These are phyloP conservation scores for Apodemia duryi DNA, from an alignment of 2,888 invertebrate species.

Conservation along the genomic window DNA sequence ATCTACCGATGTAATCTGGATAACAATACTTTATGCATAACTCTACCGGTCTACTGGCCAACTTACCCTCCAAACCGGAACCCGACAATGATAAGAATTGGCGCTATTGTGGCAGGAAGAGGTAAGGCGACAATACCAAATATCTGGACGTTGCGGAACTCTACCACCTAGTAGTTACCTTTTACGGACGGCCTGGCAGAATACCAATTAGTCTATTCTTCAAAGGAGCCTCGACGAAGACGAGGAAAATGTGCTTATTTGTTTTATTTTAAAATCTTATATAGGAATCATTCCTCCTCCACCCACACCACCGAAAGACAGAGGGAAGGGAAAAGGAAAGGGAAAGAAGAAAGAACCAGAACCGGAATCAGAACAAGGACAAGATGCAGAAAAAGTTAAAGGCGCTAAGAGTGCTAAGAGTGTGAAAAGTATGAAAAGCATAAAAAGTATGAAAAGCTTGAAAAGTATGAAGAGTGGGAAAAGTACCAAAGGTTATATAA, in stretches of 20 bases:
- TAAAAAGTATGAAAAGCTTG: constrained; percentile 37
- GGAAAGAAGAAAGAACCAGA: constrained; percentile 40
- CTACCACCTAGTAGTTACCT: too few species aligned
- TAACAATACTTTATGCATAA: too few species aligned
- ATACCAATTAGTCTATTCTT: too few species aligned
- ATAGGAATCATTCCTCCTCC: constrained; percentile 63
- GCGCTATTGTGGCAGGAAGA: too few species aligned
- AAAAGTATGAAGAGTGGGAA: constrained; percentile 32
- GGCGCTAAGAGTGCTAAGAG: constrained; percentile 41
- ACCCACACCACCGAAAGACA: constrained; percentile 51
- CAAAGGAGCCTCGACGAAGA: too few species aligned
- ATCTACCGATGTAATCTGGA: too few species aligned
- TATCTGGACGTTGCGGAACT: too few species aligned
- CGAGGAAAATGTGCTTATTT: not conserved
- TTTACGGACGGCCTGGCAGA: too few species aligned
- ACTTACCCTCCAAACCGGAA: too few species aligned
- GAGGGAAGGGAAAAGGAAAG: constrained; percentile 41
- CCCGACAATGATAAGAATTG: too few species aligned
- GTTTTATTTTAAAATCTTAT: not conserved
- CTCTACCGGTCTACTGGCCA: too few species aligned
- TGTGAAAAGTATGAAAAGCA: constrained; percentile 43
- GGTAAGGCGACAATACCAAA: too few species aligned
- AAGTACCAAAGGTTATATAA: constrained; percentile 20
- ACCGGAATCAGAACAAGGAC: constrained; percentile 19
- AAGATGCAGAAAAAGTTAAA: constrained; percentile 34